A percentile compares a stretch with the other conserved stretches of the same genome.
phyloP scores from a whole-genome alignment of 2,113 vertebrate genomes.

The Gobius niger region DNA sequence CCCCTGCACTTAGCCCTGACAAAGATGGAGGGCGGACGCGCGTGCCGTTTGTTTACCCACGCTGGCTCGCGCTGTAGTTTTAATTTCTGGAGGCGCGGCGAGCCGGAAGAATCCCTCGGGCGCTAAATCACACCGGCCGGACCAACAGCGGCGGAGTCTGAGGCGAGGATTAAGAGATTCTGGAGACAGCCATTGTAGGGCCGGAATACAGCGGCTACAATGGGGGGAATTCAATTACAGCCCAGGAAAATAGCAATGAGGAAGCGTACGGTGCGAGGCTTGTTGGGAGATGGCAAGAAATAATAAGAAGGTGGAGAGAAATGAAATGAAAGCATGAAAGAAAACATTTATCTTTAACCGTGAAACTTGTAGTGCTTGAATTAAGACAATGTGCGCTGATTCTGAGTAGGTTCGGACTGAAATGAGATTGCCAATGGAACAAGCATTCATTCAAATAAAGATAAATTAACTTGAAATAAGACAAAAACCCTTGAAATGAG shows the following conservation, averaged over 20 bases:
- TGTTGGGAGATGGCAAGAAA: background rate
- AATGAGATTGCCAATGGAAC: too few species aligned
- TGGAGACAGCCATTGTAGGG: background rate
- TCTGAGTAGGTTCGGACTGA: too few species aligned
- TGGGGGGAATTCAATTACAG: background rate
- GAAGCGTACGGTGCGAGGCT: background rate
- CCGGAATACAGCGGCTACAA: background rate
- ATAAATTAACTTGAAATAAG: too few species aligned
- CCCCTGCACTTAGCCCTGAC: background rate
- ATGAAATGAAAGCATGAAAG: too few species aligned
- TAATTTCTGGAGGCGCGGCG: conserved; percentile 1
- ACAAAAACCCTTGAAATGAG: too few species aligned
- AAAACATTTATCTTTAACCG: too few species aligned
- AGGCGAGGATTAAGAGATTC: background rate
- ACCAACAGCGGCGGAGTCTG: background rate
- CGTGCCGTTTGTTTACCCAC: conserved; percentile 1
- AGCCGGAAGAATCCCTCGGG: conserved; percentile 7
- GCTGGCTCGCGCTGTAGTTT: conserved; percentile 2
- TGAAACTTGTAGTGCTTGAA: too few species aligned
- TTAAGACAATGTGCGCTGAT: too few species aligned
- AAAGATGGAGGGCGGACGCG: background rate
- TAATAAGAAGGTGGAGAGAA: too few species aligned
- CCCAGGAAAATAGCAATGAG: too few species aligned
- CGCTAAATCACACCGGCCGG: background rate
- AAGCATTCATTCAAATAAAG: too few species aligned